Percentiles rank a stretch among this genome's conserved stretches.
Evolutionary conservation across 2,797 vertebrate genomes (phyloP).

Genomic region (Enteromius fasciolatus): DNA sequence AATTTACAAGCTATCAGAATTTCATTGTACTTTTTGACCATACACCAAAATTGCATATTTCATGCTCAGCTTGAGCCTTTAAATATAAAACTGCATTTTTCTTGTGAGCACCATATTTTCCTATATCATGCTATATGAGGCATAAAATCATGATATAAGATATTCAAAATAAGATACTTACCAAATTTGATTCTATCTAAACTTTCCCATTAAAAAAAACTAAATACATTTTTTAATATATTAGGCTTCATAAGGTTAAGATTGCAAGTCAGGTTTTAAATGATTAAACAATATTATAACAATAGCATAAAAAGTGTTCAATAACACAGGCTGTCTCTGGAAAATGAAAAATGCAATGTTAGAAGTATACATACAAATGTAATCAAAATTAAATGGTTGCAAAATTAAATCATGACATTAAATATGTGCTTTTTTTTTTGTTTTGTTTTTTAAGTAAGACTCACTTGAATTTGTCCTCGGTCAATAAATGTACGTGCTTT

Average conservation of each 20-base stretch:
- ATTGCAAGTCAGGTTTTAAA: background rate
- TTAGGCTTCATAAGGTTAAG: background rate
- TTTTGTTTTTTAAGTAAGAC: background rate
- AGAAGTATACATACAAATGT: background rate
- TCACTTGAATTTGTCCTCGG: slow-evolving; percentile 4
- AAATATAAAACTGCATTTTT: background rate
- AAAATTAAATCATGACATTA: slow-evolving; percentile 2
- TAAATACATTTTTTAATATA: background rate
- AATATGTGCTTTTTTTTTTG: background rate
- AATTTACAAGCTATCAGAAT: background rate
- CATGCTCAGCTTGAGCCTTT: background rate
- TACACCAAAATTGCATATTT: background rate
- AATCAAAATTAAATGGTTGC: background rate
- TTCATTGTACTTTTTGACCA: background rate
- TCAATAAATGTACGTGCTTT: background rate
- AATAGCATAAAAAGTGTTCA: background rate
- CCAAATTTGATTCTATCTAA: background rate
- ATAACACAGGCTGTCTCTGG: background rate
- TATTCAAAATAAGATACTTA: background rate
- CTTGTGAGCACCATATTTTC: background rate
- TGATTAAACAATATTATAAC: background rate
- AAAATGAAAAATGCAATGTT: background rate
- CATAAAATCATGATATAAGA: background rate
- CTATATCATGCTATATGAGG: background rate
- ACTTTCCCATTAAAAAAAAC: background rate